Evolutionary conservation across 2,797 vertebrate species (phyloP).

Genomic region (Trematomus bernacchii): DNA sequence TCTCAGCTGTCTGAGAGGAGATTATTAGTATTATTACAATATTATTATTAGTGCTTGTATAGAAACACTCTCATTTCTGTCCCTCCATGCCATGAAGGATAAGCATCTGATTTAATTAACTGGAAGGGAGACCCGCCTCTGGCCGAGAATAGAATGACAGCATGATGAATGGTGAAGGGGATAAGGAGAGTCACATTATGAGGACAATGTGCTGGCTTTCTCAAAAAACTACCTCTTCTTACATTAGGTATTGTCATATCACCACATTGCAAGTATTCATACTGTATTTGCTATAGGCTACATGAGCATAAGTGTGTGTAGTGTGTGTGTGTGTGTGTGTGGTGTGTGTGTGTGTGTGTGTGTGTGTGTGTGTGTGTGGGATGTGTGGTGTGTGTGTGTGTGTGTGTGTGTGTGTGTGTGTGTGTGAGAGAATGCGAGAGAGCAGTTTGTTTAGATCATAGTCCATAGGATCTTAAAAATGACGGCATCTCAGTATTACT

Average conservation of each 20-base stretch:
- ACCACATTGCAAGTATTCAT: background rate
- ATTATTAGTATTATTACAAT: slow-evolving; percentile 12
- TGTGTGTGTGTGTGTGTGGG: slow-evolving; percentile 23
- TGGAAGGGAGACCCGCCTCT: slow-evolving; percentile 58
- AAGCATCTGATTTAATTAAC: slow-evolving; percentile 67
- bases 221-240: background rate
- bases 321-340: slow-evolving; percentile 28
- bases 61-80: slow-evolving; percentile 18
- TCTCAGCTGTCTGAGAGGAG: slow-evolving; percentile 4
- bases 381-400: slow-evolving; percentile 25
- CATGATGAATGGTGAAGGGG: slow-evolving; percentile 54
- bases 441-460: slow-evolving; percentile 28
- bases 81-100: slow-evolving; percentile 18
- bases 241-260: background rate
- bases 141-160: slow-evolving; percentile 54
- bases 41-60: slow-evolving; percentile 32
- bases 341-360: slow-evolving; percentile 24
- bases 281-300: background rate
- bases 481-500: slow-evolving; percentile 64
- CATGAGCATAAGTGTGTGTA: background rate
- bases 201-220: slow-evolving; percentile 18
- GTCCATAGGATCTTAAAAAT: slow-evolving; percentile 55
- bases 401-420: slow-evolving; percentile 17
- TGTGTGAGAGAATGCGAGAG: too few species aligned
- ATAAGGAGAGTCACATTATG: slow-evolving; percentile 44